These are phyloP conservation scores for Hemiprocne comata DNA, from an alignment of 2,113 vertebrate genomes.

Conservation along the genomic window DNA sequence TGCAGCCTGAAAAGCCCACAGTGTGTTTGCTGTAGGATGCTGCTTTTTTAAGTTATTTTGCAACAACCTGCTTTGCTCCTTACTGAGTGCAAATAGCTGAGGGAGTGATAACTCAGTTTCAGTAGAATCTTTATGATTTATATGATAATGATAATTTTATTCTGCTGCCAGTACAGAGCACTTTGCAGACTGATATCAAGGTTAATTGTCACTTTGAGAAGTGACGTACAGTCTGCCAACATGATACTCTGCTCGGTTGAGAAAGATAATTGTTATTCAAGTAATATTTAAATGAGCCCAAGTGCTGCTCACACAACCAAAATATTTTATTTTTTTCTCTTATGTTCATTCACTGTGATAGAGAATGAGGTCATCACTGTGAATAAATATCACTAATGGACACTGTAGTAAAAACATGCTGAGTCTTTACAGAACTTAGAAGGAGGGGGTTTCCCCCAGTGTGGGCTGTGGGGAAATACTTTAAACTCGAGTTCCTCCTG, in stretches of 20 bases:
- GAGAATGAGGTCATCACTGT: slow-evolving; percentile 33
- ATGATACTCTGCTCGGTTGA: slow-evolving; percentile 49
- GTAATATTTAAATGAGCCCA: slow-evolving; percentile 47
- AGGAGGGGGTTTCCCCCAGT: background rate
- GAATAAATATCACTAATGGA: slow-evolving; percentile 27
- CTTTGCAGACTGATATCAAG: slow-evolving; percentile 65
- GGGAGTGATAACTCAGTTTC: slow-evolving; percentile 19
- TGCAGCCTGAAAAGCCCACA: background rate
- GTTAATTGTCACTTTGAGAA: slow-evolving; percentile 68
- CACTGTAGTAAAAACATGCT: background rate
- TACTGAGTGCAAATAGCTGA: background rate
- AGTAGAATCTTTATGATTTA: slow-evolving; percentile 46
- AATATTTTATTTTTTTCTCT: background rate
- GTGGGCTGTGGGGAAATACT: slow-evolving; percentile 3
- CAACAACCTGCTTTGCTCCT: slow-evolving; percentile 19
- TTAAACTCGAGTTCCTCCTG: slow-evolving; percentile 28
- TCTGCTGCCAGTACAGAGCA: slow-evolving; percentile 43
- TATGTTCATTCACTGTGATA: slow-evolving; percentile 6
- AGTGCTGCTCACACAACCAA: slow-evolving; percentile 24
- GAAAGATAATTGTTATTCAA: slow-evolving; percentile 49
- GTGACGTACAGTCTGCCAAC: slow-evolving; percentile 41
- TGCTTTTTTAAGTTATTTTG: background rate
- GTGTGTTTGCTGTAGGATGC: background rate
- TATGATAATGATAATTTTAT: slow-evolving; percentile 58
- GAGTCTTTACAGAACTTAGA: background rate